phyloP scores from a whole-genome alignment of 2,797 vertebrate genomes.

The Acanthiza pusilla region DNA sequence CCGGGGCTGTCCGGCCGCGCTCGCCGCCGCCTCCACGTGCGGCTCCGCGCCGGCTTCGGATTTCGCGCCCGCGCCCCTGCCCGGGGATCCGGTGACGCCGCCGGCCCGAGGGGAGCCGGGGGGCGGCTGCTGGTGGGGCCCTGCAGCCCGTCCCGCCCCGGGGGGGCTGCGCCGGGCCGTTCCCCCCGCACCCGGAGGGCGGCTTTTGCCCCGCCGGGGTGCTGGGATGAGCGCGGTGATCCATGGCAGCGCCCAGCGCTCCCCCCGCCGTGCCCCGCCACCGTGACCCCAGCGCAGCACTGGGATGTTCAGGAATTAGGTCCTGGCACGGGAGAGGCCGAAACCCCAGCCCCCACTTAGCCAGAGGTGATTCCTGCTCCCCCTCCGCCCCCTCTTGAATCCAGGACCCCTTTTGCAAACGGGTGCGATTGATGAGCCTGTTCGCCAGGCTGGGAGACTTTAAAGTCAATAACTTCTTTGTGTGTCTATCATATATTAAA shows the following conservation, averaged over 20 bases:
- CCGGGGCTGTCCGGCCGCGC: not conserved
- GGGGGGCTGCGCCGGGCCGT: not conserved
- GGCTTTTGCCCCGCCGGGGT: not conserved
- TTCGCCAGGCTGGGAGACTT: not conserved
- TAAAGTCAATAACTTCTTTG: constrained; percentile 31
- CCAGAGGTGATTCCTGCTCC: not conserved
- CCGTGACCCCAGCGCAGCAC: not conserved
- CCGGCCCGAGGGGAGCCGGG: not conserved
- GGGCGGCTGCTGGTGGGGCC: constrained; percentile 12
- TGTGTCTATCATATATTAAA: not conserved
- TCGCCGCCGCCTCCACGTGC: constrained; percentile 61
- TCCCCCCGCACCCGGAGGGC: not conserved
- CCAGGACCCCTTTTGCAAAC: not conserved
- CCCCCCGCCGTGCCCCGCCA: not conserved
- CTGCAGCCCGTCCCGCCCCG: not conserved
- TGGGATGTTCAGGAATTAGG: not conserved
- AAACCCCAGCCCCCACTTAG: not conserved
- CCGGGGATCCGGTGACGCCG: constrained; percentile 73
- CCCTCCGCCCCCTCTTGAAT: not conserved
- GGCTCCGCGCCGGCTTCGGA: constrained; percentile 67
- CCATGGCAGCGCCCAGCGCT: not conserved
- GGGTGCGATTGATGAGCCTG: not conserved
- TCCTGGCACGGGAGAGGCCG: not conserved
- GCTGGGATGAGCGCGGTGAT: not conserved
- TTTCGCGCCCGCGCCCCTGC: constrained; percentile 75